Evolutionary conservation across 2,113 vertebrate genomes (phyloP).

Genomic region (Daubentonia madagascariensis): DNA sequence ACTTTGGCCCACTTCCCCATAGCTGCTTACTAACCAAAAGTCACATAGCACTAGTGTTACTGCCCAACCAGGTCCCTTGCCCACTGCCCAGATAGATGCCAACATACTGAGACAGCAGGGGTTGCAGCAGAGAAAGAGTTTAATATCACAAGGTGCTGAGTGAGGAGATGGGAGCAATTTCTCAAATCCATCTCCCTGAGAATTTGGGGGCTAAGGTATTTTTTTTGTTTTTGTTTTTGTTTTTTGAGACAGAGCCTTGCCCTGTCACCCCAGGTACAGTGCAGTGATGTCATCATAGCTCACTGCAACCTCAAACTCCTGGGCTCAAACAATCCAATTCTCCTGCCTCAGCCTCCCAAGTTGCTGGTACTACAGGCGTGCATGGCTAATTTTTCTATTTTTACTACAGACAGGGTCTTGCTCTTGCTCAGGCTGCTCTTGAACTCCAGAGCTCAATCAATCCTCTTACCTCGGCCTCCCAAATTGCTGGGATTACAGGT

Average conservation of each 20-base stretch:
- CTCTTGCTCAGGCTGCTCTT: not conserved
- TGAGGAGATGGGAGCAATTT: too few relatives aligned
- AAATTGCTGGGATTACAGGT: not conserved
- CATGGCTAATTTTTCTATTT: not conserved
- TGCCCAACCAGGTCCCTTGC: too few relatives aligned
- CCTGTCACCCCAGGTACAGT: not conserved
- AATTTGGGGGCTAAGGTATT: too few relatives aligned
- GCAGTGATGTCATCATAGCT: not conserved
- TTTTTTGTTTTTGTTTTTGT: not conserved
- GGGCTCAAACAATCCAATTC: not conserved
- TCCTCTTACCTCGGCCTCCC: not conserved
- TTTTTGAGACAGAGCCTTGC: not conserved
- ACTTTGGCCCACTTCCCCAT: too few relatives aligned
- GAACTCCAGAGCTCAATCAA: not conserved
- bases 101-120: too few relatives aligned
- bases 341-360: not conserved
- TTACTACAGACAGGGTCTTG: not conserved
- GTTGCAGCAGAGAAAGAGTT: too few relatives aligned
- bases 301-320: not conserved
- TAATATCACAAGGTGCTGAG: too few relatives aligned
- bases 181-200: too few relatives aligned
- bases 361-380: not conserved
- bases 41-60: too few relatives aligned
- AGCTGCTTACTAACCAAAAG: too few relatives aligned
- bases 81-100: too few relatives aligned